Evolutionary conservation across 2,113 vertebrate species (phyloP).

Genomic region (Mustela nigripes): DNA sequence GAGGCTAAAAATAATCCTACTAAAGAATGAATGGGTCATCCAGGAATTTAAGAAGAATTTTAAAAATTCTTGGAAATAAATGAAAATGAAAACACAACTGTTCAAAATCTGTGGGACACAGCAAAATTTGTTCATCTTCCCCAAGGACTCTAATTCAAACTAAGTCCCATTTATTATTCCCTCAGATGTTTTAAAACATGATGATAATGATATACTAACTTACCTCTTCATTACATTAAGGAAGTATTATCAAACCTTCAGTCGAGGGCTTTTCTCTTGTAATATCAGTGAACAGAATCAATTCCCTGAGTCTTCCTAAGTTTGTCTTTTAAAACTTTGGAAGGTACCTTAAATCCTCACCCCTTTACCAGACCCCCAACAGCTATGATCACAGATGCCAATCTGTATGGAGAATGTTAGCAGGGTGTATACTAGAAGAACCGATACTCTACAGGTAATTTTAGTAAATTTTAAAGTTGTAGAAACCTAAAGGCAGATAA

Average conservation of each 20-base stretch:
- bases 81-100: too few species aligned
- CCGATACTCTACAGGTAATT: background rate
- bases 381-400: background rate
- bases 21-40: too few species aligned
- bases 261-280: background rate
- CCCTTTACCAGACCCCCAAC: background rate
- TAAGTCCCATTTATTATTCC: background rate
- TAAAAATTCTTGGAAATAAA: too few species aligned
- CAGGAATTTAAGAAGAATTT: too few species aligned
- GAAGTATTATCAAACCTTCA: background rate
- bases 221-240: background rate
- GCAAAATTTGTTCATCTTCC: background rate
- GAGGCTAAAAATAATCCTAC: too few species aligned
- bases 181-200: background rate
- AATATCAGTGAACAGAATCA: background rate
- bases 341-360: background rate
- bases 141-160: background rate
- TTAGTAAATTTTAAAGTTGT: background rate
- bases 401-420: background rate
- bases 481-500: background rate
- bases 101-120: too few species aligned
- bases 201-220: background rate
- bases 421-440: background rate
- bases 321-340: background rate
- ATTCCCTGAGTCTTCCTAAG: background rate